Evolutionary conservation across 2,797 vertebrate species (phyloP).

Genomic region (Petrocephalus schoutedeni): DNA sequence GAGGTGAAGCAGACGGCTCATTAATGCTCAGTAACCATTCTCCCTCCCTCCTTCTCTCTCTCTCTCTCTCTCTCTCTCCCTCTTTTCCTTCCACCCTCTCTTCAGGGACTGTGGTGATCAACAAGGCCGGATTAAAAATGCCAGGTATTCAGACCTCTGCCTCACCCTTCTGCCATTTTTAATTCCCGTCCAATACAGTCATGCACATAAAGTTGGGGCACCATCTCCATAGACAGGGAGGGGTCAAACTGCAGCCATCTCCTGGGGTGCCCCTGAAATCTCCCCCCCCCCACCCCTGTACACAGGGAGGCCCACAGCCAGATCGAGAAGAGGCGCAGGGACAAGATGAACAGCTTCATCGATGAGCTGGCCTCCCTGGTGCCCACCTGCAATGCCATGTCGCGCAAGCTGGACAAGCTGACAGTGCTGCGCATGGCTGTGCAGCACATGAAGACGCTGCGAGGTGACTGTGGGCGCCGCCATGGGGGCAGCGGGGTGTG

Average conservation of each 20-base stretch:
- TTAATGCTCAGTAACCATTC: background rate
- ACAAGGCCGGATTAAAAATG: constrained; percentile 94
- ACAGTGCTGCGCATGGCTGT: constrained; percentile 88
- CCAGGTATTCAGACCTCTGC: constrained; percentile 67
- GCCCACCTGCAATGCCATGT: constrained; percentile 82
- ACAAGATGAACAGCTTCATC: constrained; percentile 94
- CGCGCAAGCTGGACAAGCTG: constrained; percentile 86
- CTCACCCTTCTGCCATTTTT: background rate
- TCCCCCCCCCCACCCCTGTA: background rate
- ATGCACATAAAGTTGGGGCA: background rate
- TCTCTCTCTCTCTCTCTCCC: background rate
- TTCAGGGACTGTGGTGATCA: constrained; percentile 73
- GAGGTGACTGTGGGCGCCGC: constrained; percentile 58
- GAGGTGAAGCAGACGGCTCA: background rate
- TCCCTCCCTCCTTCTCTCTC: background rate
- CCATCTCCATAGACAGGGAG: background rate
- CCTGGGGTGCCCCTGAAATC: background rate
- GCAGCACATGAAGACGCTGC: constrained; percentile 83
- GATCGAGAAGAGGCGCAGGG: constrained; percentile 83
- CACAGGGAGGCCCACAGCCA: constrained; percentile 87
- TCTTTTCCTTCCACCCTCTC: background rate
- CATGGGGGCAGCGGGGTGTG: accelerated
- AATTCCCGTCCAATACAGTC: background rate
- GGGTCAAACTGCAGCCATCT: background rate
- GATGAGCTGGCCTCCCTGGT: constrained; percentile 86